A percentile compares a stretch with the other conserved stretches of the same genome.
Conservation (phyloP, 1,140 invertebrate species). For the Penaeus japonicus region DNA sequence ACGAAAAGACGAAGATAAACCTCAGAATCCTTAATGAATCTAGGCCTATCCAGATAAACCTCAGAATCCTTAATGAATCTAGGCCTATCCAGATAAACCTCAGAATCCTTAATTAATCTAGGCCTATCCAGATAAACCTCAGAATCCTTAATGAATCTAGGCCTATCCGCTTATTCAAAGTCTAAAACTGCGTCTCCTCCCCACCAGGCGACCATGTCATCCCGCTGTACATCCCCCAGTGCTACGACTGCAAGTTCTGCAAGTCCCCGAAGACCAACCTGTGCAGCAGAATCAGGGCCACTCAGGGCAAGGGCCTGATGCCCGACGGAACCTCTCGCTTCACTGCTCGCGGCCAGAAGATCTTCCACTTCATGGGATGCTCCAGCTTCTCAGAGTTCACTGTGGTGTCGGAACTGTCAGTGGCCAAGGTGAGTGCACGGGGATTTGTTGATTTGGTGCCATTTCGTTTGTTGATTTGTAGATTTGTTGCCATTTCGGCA, state of each 20-base stretch:
- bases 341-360: constrained; percentile 85
- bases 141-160: too few relatives aligned
- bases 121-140: too few relatives aligned
- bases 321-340: constrained; percentile 67
- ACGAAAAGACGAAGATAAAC: too few relatives aligned
- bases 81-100: too few relatives aligned
- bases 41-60: too few relatives aligned
- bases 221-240: constrained; percentile 95
- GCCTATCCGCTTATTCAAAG: too few relatives aligned
- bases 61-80: too few relatives aligned
- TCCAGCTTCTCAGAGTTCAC: constrained; percentile 98
- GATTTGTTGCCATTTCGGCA: too few relatives aligned
- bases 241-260: constrained; percentile 95
- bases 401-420: constrained; percentile 93
- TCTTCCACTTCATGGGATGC: constrained; percentile 99
- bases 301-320: constrained; percentile 66
- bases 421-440: constrained; percentile 78
- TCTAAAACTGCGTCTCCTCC: neutral
- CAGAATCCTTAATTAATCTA: too few relatives aligned
- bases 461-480: too few relatives aligned
- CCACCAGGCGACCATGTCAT: constrained; percentile 90
- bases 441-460: too few relatives aligned
- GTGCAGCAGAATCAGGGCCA: constrained; percentile 88
- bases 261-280: constrained; percentile 94
- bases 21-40: too few relatives aligned